Evolutionary conservation across 2,888 invertebrate genomes (phyloP), one percentile per base, ranked within the genome.

Genomic region (Lymantria monacha): DNA sequence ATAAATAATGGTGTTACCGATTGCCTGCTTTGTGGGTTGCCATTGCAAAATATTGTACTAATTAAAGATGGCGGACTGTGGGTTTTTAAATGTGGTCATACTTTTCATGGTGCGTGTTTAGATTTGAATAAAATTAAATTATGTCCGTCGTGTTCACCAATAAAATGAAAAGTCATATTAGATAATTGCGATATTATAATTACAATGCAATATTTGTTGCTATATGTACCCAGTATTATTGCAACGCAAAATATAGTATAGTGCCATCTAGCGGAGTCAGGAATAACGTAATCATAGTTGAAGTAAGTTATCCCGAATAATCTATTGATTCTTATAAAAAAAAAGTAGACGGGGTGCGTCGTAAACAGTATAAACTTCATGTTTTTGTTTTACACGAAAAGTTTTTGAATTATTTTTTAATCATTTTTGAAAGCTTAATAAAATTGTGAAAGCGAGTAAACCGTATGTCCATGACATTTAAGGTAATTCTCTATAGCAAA

Each of bases 81-180:
- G 83, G 91, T 92, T 44, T 94, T 94, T 74, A 90, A 90, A 49
- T 94, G 94, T 70, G 93, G 93, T 44, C 94, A 94, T 68, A 91
- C 91, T 49, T 94, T 93, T 73, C 94, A 94, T 47, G 93, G 93
- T 0, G 91, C 92, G 7, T 94, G 94, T 74, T 86, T 93, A 66
- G 87, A 92, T 64, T 85, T 93, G 60, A 92, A 92, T 66, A 92
- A 90, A 77, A 72, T 93, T 43, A 91, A 84, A 60, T 59, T 92
- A 33, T 92, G 92, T 46, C 87, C 91, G 0, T 77, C 85, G 43
- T 91, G 91, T 65, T 66, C 74, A 12, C 61, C 76, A 43, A 55
- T 70, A n/a, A 63, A 72, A 59, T 72, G 59, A 67, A 57, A 12
- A n/a, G n/a, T 47, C 7, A 7, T 33, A 10, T 33, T 33, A 3